A percentile compares a stretch with the other conserved stretches of the same genome.
phyloP scores from a whole-genome alignment of 2,113 vertebrate species.

The Procavia capensis region DNA sequence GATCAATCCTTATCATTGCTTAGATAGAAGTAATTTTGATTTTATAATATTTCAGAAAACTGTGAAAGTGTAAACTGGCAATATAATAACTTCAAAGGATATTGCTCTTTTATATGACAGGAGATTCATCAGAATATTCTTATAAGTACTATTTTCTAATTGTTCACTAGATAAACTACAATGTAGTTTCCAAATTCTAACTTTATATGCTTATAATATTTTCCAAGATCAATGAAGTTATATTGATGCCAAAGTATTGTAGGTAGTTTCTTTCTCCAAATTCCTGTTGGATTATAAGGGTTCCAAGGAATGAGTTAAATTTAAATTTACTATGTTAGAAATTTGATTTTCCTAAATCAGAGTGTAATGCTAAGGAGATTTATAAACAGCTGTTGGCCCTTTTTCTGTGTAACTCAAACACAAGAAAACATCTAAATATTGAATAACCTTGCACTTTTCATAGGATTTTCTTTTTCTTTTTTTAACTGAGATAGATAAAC shows the following conservation, averaged over 20 bases:
- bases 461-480: background rate
- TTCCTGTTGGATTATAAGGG: conserved; percentile 42
- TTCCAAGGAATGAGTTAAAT: background rate
- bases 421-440: conserved; percentile 34
- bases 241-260: background rate
- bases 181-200: background rate
- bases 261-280: background rate
- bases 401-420: background rate
- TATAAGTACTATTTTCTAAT: background rate
- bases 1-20: background rate
- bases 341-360: conserved; percentile 48
- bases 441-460: background rate
- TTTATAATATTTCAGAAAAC: background rate
- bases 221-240: background rate
- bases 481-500: background rate
- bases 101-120: background rate
- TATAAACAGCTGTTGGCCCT: conserved; percentile 31
- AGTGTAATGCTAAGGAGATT: conserved; percentile 50
- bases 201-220: background rate
- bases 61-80: background rate
- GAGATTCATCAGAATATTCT: background rate
- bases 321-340: conserved; percentile 20
- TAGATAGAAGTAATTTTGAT: background rate
- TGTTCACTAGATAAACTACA: background rate
- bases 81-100: background rate